Conservation (phyloP, 2,888 invertebrate genomes). For the Lepidocyrtinus sp. region DNA sequence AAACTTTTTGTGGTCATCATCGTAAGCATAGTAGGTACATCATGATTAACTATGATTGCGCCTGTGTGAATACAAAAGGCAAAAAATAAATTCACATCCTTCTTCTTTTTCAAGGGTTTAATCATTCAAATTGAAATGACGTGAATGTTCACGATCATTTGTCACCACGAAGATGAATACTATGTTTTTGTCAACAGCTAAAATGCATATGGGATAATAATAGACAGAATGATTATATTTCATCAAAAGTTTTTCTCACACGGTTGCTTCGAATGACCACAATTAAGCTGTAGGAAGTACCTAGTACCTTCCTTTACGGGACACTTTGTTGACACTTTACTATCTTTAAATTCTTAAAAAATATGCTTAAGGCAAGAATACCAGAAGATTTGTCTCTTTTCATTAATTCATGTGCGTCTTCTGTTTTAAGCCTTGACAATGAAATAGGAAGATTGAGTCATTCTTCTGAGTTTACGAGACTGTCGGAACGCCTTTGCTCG, state of each 20-base stretch:
- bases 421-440: conserved; percentile 24
- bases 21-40: not conserved
- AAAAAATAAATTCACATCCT: not conserved
- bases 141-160: conserved; percentile 26
- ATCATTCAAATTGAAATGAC: conserved; percentile 22
- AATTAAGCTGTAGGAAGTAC: conserved; percentile 53
- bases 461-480: conserved; percentile 30
- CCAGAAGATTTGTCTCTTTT: not conserved
- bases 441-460: conserved; percentile 38
- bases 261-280: conserved; percentile 27
- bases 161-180: conserved; percentile 24
- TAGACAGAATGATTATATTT: conserved; percentile 7
- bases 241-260: not conserved
- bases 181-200: not conserved
- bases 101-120: conserved; percentile 22
- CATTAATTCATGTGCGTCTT: not conserved
- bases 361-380: conserved; percentile 26
- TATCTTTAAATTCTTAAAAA: conserved; percentile 9
- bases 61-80: not conserved
- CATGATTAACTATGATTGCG: not conserved
- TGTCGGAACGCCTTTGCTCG: conserved; percentile 29
- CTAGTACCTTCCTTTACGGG: conserved; percentile 41
- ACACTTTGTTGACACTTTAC: conserved; percentile 31
- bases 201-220: not conserved
- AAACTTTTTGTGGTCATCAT: conserved; percentile 23